Conservation (phyloP, 2,888 invertebrate genomes). For the Athrips mouffetella region DNA sequence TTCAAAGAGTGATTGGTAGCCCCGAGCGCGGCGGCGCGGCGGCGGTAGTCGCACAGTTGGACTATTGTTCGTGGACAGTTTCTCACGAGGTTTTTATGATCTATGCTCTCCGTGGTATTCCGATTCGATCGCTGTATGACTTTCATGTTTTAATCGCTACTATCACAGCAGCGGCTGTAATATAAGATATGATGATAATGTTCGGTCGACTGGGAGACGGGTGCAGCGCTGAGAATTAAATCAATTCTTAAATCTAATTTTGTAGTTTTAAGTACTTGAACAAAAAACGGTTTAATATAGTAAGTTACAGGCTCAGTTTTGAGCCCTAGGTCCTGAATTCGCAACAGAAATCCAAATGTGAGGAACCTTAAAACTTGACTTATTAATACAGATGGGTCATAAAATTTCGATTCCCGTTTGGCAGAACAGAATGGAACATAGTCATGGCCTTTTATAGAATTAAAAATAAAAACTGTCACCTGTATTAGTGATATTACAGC, state of each 20-base stretch:
- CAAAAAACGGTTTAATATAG: neutral
- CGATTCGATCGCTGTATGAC: slow-evolving; percentile 50
- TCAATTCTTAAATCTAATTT: neutral
- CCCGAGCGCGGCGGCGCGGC: neutral
- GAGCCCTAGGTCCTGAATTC: too few species aligned
- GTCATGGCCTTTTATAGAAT: too few species aligned
- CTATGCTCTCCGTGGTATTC: slow-evolving; percentile 55
- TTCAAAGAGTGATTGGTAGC: neutral
- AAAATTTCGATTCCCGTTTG: too few species aligned
- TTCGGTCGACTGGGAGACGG: slow-evolving; percentile 7
- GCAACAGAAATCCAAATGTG: too few species aligned
- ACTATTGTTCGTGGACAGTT: slow-evolving; percentile 53
- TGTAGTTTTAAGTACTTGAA: neutral
- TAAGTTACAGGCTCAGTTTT: too few species aligned
- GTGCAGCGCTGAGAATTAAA: neutral
- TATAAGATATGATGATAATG: slow-evolving; percentile 20
- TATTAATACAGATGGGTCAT: too few species aligned
- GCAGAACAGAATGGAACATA: too few species aligned
- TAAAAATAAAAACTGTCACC: too few species aligned
- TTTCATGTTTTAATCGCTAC: slow-evolving; percentile 48
- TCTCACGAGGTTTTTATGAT: slow-evolving; percentile 63
- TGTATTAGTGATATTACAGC: too few species aligned
- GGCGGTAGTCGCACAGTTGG: neutral
- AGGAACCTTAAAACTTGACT: too few species aligned
- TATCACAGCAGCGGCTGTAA: slow-evolving; percentile 26